Evolutionary conservation across 1,140 invertebrate genomes (phyloP).

Genomic region (Neodiprion lecontei): DNA sequence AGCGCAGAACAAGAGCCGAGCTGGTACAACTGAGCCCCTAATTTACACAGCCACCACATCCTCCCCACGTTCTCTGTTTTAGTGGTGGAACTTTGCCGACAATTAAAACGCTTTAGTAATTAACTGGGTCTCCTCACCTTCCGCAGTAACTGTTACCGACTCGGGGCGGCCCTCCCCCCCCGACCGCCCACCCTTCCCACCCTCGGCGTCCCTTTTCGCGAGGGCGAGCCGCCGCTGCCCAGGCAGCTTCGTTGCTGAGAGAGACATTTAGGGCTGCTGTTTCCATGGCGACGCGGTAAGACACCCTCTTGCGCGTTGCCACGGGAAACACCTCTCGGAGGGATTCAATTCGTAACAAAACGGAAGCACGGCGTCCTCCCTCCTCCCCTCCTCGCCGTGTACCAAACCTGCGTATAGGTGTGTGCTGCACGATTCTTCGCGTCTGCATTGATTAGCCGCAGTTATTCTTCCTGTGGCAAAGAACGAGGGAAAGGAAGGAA

Average conservation of each 20-base stretch:
- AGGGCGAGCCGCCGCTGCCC: no score
- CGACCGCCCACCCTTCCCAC: conserved; percentile 19
- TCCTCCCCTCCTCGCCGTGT: conserved; percentile 3
- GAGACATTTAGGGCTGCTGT: background rate
- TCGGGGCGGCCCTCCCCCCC: conserved; percentile 22
- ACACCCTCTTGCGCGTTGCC: conserved; percentile 47
- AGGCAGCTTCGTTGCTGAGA: background rate
- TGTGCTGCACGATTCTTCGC: no score
- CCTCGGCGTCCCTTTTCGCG: background rate
- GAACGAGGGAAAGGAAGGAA: background rate
- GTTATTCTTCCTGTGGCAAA: no score
- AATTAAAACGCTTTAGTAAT: conserved; percentile 63
- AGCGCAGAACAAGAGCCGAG: background rate
- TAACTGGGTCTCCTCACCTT: conserved; percentile 57
- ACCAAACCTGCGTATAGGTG: background rate
- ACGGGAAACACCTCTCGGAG: conserved; percentile 40
- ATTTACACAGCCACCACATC: conserved; percentile 2
- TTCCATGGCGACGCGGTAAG: conserved; percentile 4
- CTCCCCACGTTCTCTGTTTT: background rate
- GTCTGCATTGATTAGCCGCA: no score
- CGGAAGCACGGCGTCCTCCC: background rate
- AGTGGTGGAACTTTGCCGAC: conserved; percentile 54
- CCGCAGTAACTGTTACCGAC: conserved; percentile 48
- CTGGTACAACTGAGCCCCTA: background rate
- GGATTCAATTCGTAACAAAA: conserved; percentile 24